These are phyloP conservation scores for Pelusios castaneus DNA, from an alignment of 2,113 vertebrate genomes.

Conservation along the genomic window DNA sequence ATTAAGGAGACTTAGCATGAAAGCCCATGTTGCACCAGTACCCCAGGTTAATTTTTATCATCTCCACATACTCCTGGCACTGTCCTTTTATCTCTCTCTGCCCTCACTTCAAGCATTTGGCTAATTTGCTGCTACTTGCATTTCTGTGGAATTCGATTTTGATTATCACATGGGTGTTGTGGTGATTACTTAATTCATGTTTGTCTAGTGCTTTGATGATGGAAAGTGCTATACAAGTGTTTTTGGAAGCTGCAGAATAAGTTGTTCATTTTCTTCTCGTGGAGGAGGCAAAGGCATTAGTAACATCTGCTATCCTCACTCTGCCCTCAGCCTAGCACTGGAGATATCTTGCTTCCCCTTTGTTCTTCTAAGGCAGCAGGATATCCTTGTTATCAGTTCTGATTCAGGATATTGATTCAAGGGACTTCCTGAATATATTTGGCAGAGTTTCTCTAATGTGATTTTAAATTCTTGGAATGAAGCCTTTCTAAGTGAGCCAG, in stretches of 20 bases:
- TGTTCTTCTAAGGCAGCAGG: background rate
- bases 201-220: conserved; percentile 3
- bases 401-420: background rate
- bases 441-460: background rate
- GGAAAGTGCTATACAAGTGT: background rate
- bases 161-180: background rate
- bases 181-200: conserved; percentile 1
- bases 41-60: background rate
- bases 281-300: background rate
- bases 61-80: background rate
- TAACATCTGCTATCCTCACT: background rate
- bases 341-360: background rate
- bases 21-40: background rate
- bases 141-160: background rate
- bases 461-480: background rate
- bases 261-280: background rate
- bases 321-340: background rate
- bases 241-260: conserved; percentile 23
- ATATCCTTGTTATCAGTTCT: background rate
- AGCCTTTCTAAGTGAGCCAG: background rate
- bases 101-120: background rate
- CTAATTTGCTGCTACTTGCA: background rate
- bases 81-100: background rate
- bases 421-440: background rate
- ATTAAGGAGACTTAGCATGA: background rate